Base-by-base conservation (phyloP, 2,888 invertebrate genomes). In the Cantharis nigra region DNA sequence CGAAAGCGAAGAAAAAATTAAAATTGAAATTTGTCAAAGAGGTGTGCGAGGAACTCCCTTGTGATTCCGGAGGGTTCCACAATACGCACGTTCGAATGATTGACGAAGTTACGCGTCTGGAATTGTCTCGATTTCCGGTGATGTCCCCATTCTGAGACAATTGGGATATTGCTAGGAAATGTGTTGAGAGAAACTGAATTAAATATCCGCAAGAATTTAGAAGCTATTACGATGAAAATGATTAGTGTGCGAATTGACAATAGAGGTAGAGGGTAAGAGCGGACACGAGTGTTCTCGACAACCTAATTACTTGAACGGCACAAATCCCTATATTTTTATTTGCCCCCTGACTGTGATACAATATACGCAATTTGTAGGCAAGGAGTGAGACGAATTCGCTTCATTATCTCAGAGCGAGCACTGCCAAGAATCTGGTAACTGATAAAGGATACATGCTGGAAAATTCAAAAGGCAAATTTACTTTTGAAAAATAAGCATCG, bases 211-310 rank as follows among this genome's bases (percentile, higher is more conserved):
- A 78, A 80, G 79, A 83, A 83, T 82, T 82, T 82, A 80, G 79
- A 81, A 80, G 81, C 79, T 80, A 80, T 83, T 82, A 80, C 78
- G 74, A 78, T 72, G 76, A 70, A 75, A 74, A 76, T 77, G 76
- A 77, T 76, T 71, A 78, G 75, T 76, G 73, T 65, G 78, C 71
- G 70, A 69, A 74, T 70, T 72, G 75, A 78, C 79, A 77, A 76
- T 80, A 71, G 73, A 64, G 71, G 62, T 28, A 16, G 67, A 74
- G 76, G 77, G 75, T 77, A 26, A 18, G 65, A 74, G 65, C 75
- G 76, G 75, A 77, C 79, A 77, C 70, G 89, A 88, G 89, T 90
- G 90, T 89, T 90, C 87, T 86, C 89, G 90, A 90, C 90, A 90
- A 89, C 88, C 89, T 90, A 90, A 90, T 90, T 90, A 90, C 89